phyloP scores from a whole-genome alignment of 2,797 vertebrate genomes.

The Manis pentadactyla region DNA sequence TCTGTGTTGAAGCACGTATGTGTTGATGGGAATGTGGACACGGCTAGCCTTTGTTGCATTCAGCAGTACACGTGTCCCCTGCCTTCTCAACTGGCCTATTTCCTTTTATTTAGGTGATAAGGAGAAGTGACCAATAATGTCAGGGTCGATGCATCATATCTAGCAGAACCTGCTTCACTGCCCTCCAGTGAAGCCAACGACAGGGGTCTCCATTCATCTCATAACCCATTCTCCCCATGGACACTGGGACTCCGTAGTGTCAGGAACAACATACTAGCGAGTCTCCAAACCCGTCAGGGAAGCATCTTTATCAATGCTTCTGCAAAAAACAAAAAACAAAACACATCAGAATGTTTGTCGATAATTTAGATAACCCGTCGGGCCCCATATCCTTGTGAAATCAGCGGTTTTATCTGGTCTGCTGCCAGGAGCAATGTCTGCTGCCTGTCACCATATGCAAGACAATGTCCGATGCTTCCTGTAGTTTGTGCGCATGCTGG shows the following conservation, averaged over 20 bases:
- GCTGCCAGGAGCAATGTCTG: too few species aligned
- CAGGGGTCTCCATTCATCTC: background rate
- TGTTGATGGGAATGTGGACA: background rate
- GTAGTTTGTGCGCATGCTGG: slow-evolving; percentile 57
- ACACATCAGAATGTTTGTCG: background rate
- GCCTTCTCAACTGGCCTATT: accelerated
- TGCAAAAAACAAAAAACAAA: too few species aligned
- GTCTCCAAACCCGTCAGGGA: background rate
- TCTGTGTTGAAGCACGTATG: background rate
- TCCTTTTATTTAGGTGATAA: background rate
- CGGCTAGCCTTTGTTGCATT: accelerated
- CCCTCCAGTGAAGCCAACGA: background rate
- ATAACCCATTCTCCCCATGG: background rate
- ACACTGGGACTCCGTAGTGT: too few species aligned
- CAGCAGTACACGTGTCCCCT: background rate
- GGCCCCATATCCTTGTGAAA: background rate
- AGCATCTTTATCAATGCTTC: background rate
- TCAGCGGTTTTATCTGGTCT: too few species aligned
- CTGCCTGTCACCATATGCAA: too few species aligned
- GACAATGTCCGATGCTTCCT: background rate
- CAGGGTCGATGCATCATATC: background rate
- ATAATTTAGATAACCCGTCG: background rate
- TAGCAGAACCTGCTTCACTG: background rate
- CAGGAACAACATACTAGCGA: accelerated
- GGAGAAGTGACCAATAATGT: accelerated